Evolutionary conservation across 2,888 invertebrate genomes (phyloP).

Genomic region (Macrosiphum euphorbiae): DNA sequence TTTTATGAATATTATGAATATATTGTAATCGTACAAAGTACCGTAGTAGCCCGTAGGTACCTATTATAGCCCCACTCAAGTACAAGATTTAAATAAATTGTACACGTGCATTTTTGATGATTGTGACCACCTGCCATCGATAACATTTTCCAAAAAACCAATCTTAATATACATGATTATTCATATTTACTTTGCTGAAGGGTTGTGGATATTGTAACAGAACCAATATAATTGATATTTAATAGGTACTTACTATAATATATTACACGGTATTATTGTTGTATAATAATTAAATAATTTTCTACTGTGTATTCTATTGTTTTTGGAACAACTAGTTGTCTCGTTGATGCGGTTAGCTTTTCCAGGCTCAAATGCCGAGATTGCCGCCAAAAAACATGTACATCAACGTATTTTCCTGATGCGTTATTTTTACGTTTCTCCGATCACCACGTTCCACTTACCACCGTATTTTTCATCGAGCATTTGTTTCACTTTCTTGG

Average conservation of each 20-base stretch:
- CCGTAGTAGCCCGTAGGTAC: too few species aligned
- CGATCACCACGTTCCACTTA: constrained; percentile 95
- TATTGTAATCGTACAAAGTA: background rate
- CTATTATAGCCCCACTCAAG: too few species aligned
- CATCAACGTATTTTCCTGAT: constrained; percentile 88
- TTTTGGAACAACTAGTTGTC: background rate
- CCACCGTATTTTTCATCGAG: constrained; percentile 97
- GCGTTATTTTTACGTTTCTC: constrained; percentile 95
- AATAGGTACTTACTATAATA: background rate
- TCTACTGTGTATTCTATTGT: background rate
- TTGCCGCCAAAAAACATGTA: constrained; percentile 94
- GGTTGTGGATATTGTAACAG: background rate
- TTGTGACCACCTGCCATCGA: too few species aligned
- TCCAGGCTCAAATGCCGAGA: constrained; percentile 90
- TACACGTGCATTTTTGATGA: too few species aligned
- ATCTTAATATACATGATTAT: background rate
- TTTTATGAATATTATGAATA: background rate
- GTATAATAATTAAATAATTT: background rate
- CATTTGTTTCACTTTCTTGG: constrained; percentile 93
- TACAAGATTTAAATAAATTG: too few species aligned
- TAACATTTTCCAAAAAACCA: too few species aligned
- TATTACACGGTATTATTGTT: background rate
- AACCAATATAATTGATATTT: background rate
- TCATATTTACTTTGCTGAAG: background rate
- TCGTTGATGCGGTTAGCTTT: constrained; percentile 70